phyloP scores from a whole-genome alignment of 2,888 invertebrate species.

The Leptinotarsa rubiginosa region DNA sequence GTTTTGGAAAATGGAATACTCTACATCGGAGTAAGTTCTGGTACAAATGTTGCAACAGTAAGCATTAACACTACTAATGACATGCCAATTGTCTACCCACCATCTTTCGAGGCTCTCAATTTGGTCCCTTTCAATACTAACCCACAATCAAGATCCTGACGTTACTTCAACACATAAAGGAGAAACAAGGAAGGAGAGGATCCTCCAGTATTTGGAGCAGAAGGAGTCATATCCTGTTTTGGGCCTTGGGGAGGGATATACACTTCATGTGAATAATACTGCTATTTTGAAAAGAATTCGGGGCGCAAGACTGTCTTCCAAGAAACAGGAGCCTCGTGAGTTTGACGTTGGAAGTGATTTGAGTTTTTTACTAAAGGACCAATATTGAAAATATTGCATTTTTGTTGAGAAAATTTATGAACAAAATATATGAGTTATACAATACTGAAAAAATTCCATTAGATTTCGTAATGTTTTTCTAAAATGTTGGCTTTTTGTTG shows the following conservation, averaged over 20 bases:
- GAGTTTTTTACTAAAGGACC: conserved; percentile 68
- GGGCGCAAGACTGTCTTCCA: conserved; percentile 74
- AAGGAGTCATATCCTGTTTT: conserved; percentile 73
- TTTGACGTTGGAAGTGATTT: conserved; percentile 71
- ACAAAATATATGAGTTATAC: background rate
- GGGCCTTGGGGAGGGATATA: conserved; percentile 79
- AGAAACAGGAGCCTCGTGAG: conserved; percentile 68
- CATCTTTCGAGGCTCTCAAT: conserved; percentile 77
- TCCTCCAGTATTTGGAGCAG: conserved; percentile 76
- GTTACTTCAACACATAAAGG: conserved; percentile 70
- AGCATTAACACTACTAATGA: conserved; percentile 88
- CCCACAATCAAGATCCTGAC: conserved; percentile 80
- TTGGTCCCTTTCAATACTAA: conserved; percentile 88
- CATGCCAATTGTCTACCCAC: conserved; percentile 87
- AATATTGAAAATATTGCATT: background rate
- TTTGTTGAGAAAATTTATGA: background rate
- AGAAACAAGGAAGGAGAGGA: conserved; percentile 82
- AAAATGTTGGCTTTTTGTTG: too few species aligned
- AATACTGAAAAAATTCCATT: too few species aligned
- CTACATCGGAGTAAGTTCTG: conserved; percentile 85
- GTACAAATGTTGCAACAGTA: conserved; percentile 84
- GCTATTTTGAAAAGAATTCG: conserved; percentile 73
- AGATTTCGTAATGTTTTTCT: too few species aligned
- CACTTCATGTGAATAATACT: conserved; percentile 72
- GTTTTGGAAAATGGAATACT: conserved; percentile 75